Conservation (phyloP, 2,113 vertebrate species). For the Halichoeres trimaculatus region DNA sequence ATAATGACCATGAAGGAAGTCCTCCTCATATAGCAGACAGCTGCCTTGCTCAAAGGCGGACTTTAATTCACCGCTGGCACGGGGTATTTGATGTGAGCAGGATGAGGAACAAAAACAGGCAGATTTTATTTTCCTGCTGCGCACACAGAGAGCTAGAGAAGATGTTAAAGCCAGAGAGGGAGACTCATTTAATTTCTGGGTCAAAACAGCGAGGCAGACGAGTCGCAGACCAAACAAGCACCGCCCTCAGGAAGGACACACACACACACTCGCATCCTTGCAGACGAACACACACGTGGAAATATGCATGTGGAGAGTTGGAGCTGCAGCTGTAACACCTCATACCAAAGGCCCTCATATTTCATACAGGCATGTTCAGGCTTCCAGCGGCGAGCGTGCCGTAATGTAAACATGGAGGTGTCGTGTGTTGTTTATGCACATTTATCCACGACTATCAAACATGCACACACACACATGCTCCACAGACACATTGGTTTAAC, state of each 20-base stretch:
- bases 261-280: conserved; percentile 17
- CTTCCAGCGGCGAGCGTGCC: no score
- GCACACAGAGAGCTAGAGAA: not conserved
- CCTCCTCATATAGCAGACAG: not conserved
- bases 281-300: conserved; percentile 5
- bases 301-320: not conserved
- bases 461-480: no score
- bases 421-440: no score
- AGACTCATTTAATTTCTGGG: conserved; percentile 41
- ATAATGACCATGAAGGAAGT: not conserved
- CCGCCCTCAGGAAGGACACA: conserved; percentile 44
- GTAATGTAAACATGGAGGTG: no score
- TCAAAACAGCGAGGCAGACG: conserved; percentile 48
- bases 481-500: no score
- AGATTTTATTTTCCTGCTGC: not conserved
- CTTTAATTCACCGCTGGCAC: not conserved
- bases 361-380: no score
- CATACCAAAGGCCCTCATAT: no score
- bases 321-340: no score
- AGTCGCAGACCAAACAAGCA: conserved; percentile 13
- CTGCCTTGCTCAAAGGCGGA: conserved; percentile 18
- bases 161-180: not conserved
- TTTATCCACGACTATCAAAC: no score
- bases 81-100: not conserved
- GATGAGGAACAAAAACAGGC: not conserved